Conservation (phyloP, 1,140 invertebrate genomes). For the Lepidurus packardi region DNA sequence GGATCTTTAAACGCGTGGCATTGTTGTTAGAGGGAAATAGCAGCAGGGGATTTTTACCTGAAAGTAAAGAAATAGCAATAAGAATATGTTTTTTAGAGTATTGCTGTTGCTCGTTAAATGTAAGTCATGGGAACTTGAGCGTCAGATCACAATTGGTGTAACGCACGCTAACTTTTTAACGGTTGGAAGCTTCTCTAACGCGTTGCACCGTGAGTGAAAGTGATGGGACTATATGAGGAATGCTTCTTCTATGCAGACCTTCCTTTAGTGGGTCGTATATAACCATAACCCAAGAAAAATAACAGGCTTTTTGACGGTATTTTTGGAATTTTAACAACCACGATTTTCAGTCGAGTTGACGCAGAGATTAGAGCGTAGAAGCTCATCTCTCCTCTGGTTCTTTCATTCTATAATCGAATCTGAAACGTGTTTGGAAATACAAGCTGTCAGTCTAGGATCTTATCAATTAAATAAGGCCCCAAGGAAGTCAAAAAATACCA, state of each 20-base stretch:
- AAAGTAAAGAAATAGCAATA: neutral
- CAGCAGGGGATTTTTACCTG: neutral
- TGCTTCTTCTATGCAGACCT: neutral
- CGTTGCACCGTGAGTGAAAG: neutral
- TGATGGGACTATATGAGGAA: neutral
- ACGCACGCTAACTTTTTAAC: neutral
- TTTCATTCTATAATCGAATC: neutral
- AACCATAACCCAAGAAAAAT: no score
- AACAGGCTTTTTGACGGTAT: no score
- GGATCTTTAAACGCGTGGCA: neutral
- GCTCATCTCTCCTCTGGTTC: neutral
- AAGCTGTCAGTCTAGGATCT: neutral
- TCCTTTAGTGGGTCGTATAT: neutral
- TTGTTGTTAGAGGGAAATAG: neutral
- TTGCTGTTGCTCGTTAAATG: neutral
- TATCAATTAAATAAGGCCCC: no score
- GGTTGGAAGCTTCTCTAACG: neutral
- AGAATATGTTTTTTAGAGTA: neutral
- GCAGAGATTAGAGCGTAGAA: no score
- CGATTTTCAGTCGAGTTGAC: no score
- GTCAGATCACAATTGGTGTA: neutral
- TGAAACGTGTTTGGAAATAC: neutral
- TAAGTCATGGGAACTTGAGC: conserved; percentile 5
- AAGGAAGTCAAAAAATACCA: neutral
- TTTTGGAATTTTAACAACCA: no score